Percentiles rank a stretch among this genome's conserved stretches.
Evolutionary conservation across 2,888 invertebrate species (phyloP).

Genomic region (Ectemnius cavifrons): DNA sequence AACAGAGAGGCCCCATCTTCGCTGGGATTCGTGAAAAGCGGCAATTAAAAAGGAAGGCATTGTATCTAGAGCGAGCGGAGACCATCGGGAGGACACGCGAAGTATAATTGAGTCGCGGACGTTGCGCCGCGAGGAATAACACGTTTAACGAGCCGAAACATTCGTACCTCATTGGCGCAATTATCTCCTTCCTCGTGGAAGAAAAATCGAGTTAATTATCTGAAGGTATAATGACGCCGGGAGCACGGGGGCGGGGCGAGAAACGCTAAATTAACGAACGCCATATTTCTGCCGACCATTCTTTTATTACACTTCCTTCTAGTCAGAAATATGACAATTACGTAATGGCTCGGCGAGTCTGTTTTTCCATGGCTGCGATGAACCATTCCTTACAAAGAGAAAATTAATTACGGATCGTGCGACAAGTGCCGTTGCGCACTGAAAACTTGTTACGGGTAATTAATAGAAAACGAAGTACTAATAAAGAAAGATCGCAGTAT

Average conservation of each 20-base stretch:
- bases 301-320: constrained; percentile 36
- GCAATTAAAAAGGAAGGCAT: too few species aligned
- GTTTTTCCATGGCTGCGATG: constrained; percentile 22
- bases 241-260: constrained; percentile 44
- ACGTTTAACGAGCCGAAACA: constrained; percentile 64
- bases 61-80: too few species aligned
- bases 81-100: constrained; percentile 4
- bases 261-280: constrained; percentile 60
- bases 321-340: constrained; percentile 46
- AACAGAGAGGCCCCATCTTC: too few species aligned
- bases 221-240: constrained; percentile 58
- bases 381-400: neutral
- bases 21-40: neutral
- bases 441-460: too few species aligned
- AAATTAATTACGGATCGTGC: constrained; percentile 9
- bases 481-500: too few species aligned
- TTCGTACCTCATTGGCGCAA: constrained; percentile 63
- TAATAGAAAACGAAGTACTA: too few species aligned
- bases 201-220: constrained; percentile 67
- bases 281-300: constrained; percentile 60
- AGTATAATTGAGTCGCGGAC: constrained; percentile 53
- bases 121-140: constrained; percentile 54
- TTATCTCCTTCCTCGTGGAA: constrained; percentile 59
- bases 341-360: constrained; percentile 11
- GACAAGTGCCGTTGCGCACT: too few species aligned